Conservation (phyloP, 2,113 vertebrate species). For the Mirza zaza region DNA sequence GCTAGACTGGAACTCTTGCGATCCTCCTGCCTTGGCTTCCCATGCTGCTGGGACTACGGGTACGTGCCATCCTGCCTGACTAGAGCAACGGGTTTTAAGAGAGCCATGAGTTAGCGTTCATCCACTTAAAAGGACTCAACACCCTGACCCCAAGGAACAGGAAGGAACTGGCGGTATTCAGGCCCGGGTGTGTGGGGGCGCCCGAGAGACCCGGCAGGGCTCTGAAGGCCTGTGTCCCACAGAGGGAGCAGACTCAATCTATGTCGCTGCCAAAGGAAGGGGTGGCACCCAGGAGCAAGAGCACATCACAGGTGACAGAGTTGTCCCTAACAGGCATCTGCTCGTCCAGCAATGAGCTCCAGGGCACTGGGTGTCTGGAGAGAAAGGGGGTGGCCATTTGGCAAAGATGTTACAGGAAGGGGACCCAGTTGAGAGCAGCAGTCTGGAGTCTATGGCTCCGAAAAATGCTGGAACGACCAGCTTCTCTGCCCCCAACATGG, state of each 20-base stretch:
- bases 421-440: not conserved
- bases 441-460: not conserved
- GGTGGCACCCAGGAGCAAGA: not conserved
- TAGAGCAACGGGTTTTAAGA: not conserved
- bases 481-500: not conserved
- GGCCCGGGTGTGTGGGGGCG: not conserved
- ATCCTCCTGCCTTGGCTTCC: not conserved
- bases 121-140: not conserved
- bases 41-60: not conserved
- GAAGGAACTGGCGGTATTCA: not conserved
- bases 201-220: not conserved
- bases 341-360: not conserved
- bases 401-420: too few species aligned
- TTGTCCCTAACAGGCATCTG: not conserved
- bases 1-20: not conserved
- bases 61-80: accelerated
- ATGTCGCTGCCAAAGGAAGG: not conserved
- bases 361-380: not conserved
- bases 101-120: not conserved
- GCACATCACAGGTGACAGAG: accelerated
- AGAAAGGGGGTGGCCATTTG: accelerated
- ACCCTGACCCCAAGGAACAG: not conserved
- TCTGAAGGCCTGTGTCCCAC: not conserved
- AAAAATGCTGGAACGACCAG: accelerated
- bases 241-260: not conserved